Percentiles rank a stretch among this genome's conserved stretches.
Evolutionary conservation across 2,888 invertebrate species (phyloP).

Genomic region (Odontomyia ornata): DNA sequence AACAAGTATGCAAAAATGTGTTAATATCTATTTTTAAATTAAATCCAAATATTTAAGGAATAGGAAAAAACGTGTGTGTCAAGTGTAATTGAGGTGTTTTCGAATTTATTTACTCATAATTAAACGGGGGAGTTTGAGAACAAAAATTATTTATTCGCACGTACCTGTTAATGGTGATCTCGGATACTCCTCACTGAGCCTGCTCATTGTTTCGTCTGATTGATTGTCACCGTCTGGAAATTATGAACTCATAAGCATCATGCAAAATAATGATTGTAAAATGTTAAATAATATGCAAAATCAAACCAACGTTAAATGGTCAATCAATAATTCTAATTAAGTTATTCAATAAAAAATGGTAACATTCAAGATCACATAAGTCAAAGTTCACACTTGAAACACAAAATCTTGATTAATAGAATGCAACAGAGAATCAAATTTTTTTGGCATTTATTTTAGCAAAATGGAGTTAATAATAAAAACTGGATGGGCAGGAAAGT

Average conservation of each 20-base stretch:
- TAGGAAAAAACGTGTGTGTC: no score
- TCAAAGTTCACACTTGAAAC: no score
- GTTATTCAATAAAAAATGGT: neutral
- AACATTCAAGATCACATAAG: no score
- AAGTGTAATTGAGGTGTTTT: neutral
- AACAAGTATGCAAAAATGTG: no score
- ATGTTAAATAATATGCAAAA: neutral
- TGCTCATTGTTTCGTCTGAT: conserved; percentile 48
- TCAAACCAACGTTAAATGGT: neutral
- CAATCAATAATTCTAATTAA: conserved; percentile 4
- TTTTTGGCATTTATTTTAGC: no score
- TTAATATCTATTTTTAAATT: no score
- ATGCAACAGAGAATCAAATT: no score
- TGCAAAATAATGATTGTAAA: neutral
- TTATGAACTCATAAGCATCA: conserved; percentile 28
- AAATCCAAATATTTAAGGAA: no score
- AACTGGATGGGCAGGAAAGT: no score
- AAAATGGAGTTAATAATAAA: no score
- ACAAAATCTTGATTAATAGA: neutral
- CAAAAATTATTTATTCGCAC: neutral
- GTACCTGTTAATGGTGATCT: conserved; percentile 51
- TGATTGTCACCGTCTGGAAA: conserved; percentile 32
- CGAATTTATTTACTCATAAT: neutral
- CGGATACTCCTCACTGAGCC: conserved; percentile 51
- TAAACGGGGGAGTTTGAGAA: neutral